Conservation (phyloP, 30 jellyfish, hydroid and myxozoan genomes). For the Aurelia sp. region DNA sequence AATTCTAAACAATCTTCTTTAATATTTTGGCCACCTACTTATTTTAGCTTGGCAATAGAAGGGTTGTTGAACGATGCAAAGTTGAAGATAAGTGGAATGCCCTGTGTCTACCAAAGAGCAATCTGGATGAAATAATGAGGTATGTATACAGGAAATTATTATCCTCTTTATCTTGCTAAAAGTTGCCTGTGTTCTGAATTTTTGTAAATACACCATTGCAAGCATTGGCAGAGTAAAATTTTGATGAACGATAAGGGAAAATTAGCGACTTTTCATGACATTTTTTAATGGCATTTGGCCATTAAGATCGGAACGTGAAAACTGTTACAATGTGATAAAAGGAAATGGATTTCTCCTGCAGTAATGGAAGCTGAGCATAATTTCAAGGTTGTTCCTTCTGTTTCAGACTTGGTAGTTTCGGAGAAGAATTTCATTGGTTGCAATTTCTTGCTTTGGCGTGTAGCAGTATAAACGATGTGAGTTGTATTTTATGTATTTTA, state of each 20-base stretch:
- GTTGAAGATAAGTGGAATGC: conserved; percentile 96
- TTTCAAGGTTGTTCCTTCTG: background rate
- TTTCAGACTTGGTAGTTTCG: conserved; percentile 84
- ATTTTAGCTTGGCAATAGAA: conserved; percentile 85
- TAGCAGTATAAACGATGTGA: conserved; percentile 64
- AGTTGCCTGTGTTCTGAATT: too few relatives aligned
- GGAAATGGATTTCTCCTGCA: background rate
- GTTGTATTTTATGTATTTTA: background rate
- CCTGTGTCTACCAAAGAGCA: conserved; percentile 77
- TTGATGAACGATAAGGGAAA: too few relatives aligned
- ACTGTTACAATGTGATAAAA: too few relatives aligned
- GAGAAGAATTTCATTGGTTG: conserved; percentile 92
- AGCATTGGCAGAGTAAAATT: too few relatives aligned
- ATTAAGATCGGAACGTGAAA: too few relatives aligned
- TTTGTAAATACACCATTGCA: too few relatives aligned
- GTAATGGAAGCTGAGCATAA: too few relatives aligned
- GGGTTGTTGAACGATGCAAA: conserved; percentile 88
- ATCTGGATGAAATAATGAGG: conserved; percentile 75
- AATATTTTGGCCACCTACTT: too few relatives aligned
- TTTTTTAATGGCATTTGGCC: too few relatives aligned
- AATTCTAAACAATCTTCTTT: too few relatives aligned
- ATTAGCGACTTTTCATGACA: background rate
- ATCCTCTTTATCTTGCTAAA: background rate
- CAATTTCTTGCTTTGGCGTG: conserved; percentile 89
- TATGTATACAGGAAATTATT: conserved; percentile 24